Base-by-base conservation (phyloP, 2,113 vertebrate genomes). In the Misgurnus anguillicaudatus region DNA sequence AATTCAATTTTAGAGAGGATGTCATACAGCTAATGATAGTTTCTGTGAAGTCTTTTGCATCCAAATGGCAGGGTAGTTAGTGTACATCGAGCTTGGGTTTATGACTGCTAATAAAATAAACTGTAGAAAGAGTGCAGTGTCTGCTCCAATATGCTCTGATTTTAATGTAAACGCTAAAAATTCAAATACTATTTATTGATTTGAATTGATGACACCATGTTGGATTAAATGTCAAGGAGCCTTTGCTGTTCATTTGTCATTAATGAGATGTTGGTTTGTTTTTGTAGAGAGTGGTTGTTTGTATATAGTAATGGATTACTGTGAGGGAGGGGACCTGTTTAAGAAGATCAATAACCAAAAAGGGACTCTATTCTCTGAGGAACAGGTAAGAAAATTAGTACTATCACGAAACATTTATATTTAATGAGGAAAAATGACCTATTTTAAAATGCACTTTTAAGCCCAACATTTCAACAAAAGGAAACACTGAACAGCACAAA, bases 301-400 rank as follows among this genome's bases (percentile, higher is more conserved):
- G 36, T 98, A 96, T 83, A 99, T 99, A 85, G 96, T 98, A 71
- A 99, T 99, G 98, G 97, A 98, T 90, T 99, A 98, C 84, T 99
- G 98, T 89, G 98, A 98, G 90, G 98, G 98, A 79, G 98, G 98
- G 68, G 98, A 99, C 85, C 91, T 99, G 4, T 99, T 96, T 90
- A 97, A 95, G 91, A 95, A 95, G 91, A 99, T 99, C 88, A 99
- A 98, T 89, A 93, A 95, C 63, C 98, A 98, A 87, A 97, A 94
- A 93, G 97, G 96, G 79, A 55, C 91, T 62, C 91, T 96, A 16
- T 99, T 98, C 84, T 88, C 94, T 41, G 98, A 99, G 86, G 94
- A 96, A 82, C 96, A 99, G 92, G 98, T 98, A 91, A 91, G 58
- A 69, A 55, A 5, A 83, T 9, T 31, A 21, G n/a, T 31, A 31